phyloP scores from a whole-genome alignment of 2,797 vertebrate species.

The Catostomus latipinnis region DNA sequence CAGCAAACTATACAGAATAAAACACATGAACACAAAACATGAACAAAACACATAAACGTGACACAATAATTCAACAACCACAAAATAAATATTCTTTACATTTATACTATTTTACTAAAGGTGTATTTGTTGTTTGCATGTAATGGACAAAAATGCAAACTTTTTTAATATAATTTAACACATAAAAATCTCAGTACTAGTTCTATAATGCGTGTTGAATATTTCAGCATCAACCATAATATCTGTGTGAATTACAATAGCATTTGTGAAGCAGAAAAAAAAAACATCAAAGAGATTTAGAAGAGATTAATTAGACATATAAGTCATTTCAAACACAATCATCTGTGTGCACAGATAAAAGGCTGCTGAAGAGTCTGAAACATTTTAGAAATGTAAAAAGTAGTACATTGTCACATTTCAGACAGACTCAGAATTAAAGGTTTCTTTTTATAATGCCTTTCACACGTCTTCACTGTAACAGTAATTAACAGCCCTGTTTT shows the following conservation, averaged over 20 bases:
- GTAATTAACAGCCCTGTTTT: background rate
- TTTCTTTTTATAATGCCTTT: background rate
- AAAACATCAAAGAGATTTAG: background rate
- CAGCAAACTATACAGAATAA: no score
- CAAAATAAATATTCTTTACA: no score
- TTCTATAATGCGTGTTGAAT: no score
- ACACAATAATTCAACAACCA: no score
- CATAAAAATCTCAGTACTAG: no score
- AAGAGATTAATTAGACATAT: background rate
- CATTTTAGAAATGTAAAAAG: background rate
- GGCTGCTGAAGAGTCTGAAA: background rate
- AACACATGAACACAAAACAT: no score
- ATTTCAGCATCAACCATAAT: no score
- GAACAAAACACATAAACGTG: no score
- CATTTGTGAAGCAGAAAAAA: background rate
- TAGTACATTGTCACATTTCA: slow-evolving; percentile 1
- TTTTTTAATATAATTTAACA: no score
- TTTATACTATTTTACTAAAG: no score
- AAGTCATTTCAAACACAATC: background rate
- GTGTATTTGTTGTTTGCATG: no score
- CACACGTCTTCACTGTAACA: background rate
- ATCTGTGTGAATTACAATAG: background rate
- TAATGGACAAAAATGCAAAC: no score
- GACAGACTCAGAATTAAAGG: background rate
- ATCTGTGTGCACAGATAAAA: background rate